A percentile compares a stretch with the other conserved stretches of the same genome.
Evolutionary conservation across 2,113 vertebrate species (phyloP).

Genomic region (Varanus salvator): DNA sequence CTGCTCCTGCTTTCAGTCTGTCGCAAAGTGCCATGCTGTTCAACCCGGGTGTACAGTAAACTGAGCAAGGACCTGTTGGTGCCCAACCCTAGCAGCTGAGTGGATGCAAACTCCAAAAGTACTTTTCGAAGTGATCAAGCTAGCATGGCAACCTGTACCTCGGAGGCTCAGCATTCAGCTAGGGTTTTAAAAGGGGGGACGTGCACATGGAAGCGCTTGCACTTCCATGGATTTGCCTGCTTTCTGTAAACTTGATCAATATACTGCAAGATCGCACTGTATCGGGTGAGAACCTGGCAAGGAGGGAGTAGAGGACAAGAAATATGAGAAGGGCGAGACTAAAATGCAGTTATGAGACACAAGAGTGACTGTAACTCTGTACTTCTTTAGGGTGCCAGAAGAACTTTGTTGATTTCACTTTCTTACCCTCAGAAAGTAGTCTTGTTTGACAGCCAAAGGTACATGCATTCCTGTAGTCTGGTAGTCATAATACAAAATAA

Average conservation of each 20-base stretch:
- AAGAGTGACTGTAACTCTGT: background rate
- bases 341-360: background rate
- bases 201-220: background rate
- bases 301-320: background rate
- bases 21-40: background rate
- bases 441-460: background rate
- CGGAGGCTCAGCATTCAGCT: background rate
- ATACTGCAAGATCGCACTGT: background rate
- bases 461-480: background rate
- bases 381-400: background rate
- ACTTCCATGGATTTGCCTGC: background rate
- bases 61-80: slow-evolving; percentile 4
- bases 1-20: background rate
- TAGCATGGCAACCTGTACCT: background rate
- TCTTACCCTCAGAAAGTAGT: no score
- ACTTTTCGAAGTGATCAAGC: background rate
- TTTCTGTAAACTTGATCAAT: background rate
- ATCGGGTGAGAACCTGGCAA: background rate
- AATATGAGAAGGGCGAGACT: background rate
- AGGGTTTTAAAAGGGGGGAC: background rate
- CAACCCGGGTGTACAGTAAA: background rate
- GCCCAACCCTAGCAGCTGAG: slow-evolving; percentile 9
- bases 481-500: background rate
- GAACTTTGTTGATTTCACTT: no score
- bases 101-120: background rate